A percentile compares a stretch with the other conserved stretches of the same genome.
Conservation (phyloP, 2,113 vertebrate species). For the Psammodynastes pulverulentus region DNA sequence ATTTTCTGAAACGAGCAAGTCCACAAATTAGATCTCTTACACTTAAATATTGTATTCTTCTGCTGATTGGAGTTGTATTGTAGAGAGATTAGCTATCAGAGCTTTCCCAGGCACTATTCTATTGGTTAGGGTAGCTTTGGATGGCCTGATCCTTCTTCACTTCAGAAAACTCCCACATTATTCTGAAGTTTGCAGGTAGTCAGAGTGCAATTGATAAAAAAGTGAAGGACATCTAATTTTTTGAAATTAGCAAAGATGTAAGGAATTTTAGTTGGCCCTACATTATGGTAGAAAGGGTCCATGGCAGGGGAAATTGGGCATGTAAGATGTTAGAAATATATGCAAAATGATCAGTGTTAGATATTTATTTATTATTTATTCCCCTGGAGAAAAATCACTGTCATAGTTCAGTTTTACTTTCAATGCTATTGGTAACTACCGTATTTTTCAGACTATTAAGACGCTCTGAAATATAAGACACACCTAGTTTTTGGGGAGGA, state of each 20-base stretch:
- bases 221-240: neutral
- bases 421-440: rapidly evolving
- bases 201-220: neutral
- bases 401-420: neutral
- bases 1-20: neutral
- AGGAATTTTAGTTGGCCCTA: neutral
- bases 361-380: neutral
- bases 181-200: neutral
- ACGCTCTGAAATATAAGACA: too few species aligned
- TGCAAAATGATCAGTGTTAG: neutral
- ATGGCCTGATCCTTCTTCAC: neutral
- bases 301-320: neutral
- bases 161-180: neutral
- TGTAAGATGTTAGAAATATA: neutral
- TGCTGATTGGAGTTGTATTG: neutral
- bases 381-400: neutral
- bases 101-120: neutral
- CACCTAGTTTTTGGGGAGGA: too few species aligned
- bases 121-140: neutral
- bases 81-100: neutral
- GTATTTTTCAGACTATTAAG: too few species aligned
- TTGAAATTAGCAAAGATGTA: neutral
- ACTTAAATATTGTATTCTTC: neutral
- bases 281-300: neutral
- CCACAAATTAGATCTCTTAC: too few species aligned